phyloP scores from a whole-genome alignment of 2,888 invertebrate genomes.

The Hyalella azteca region DNA sequence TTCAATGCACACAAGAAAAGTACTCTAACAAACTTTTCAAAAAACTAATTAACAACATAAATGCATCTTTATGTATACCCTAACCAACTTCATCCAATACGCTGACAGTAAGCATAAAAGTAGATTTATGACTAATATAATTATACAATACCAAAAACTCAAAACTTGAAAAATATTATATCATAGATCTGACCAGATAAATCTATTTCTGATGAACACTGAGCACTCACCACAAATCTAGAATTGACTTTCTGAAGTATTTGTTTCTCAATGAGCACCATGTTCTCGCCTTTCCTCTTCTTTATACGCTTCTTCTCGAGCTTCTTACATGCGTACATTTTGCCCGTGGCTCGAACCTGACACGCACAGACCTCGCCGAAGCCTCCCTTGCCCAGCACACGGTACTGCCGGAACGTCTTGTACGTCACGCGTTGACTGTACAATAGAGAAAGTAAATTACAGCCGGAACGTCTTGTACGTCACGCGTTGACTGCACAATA shows the following conservation, averaged over 20 bases:
- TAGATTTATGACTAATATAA: too few relatives aligned
- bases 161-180: too few relatives aligned
- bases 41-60: too few relatives aligned
- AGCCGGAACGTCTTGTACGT: slow-evolving; percentile 99
- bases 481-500: slow-evolving; percentile 75
- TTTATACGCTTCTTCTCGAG: slow-evolving; percentile 98
- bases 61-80: too few relatives aligned
- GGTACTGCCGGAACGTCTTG: slow-evolving; percentile 99
- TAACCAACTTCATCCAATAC: too few relatives aligned
- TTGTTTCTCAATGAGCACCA: slow-evolving; percentile 98
- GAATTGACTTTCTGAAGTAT: slow-evolving; percentile 98
- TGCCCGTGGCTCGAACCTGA: slow-evolving; percentile 96
- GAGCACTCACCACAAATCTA: slow-evolving; percentile 80
- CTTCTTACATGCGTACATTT: slow-evolving; percentile 99
- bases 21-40: too few relatives aligned
- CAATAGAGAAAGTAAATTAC: too few relatives aligned
- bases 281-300: slow-evolving; percentile 97
- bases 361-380: slow-evolving; percentile 99
- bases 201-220: too few relatives aligned
- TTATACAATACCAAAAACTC: too few relatives aligned
- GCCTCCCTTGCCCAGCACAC: slow-evolving; percentile 96
- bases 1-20: too few relatives aligned
- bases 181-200: too few relatives aligned
- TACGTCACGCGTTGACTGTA: slow-evolving; percentile 86
- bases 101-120: too few relatives aligned